phyloP scores from a whole-genome alignment of 92 coral and sea anemone species.

The Ricordea florida region DNA sequence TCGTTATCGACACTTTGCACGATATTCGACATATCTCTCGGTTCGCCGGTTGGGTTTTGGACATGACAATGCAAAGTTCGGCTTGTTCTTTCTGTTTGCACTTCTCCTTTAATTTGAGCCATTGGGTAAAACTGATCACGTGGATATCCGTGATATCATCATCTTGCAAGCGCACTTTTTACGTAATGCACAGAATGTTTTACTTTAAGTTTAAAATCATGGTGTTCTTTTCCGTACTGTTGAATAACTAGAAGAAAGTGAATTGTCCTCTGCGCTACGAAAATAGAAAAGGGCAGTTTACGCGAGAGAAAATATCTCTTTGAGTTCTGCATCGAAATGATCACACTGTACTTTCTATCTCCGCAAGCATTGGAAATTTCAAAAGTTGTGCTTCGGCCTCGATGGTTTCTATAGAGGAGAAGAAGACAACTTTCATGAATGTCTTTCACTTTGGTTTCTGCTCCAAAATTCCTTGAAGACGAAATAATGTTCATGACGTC shows the following conservation, averaged over 20 bases:
- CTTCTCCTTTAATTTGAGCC: too few relatives aligned
- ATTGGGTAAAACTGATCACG: too few relatives aligned
- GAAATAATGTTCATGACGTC: constrained; percentile 59
- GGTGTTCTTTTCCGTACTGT: constrained; percentile 37
- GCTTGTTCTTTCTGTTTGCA: too few relatives aligned
- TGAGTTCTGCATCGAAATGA: constrained; percentile 32
- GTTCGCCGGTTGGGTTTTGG: too few relatives aligned
- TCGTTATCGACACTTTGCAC: too few relatives aligned
- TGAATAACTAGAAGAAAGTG: constrained; percentile 72
- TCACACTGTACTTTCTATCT: constrained; percentile 54
- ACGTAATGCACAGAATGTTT: constrained; percentile 1
- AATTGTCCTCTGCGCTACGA: constrained; percentile 60
- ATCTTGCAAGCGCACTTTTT: too few relatives aligned
- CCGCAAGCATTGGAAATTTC: constrained; percentile 78
- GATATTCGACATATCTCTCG: too few relatives aligned
- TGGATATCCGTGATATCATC: too few relatives aligned
- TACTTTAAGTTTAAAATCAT: constrained; percentile 37
- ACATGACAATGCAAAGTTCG: too few relatives aligned
- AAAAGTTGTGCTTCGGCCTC: constrained; percentile 43
- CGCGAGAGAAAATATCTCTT: constrained; percentile 44
- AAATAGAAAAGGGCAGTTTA: constrained; percentile 55
- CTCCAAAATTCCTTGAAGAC: constrained; percentile 63
- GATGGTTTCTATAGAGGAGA: constrained; percentile 73
- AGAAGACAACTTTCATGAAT: constrained; percentile 77
- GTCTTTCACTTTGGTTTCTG: constrained; percentile 56